Evolutionary conservation across 2,888 invertebrate species (phyloP).

Genomic region (Onchidella celtica): DNA sequence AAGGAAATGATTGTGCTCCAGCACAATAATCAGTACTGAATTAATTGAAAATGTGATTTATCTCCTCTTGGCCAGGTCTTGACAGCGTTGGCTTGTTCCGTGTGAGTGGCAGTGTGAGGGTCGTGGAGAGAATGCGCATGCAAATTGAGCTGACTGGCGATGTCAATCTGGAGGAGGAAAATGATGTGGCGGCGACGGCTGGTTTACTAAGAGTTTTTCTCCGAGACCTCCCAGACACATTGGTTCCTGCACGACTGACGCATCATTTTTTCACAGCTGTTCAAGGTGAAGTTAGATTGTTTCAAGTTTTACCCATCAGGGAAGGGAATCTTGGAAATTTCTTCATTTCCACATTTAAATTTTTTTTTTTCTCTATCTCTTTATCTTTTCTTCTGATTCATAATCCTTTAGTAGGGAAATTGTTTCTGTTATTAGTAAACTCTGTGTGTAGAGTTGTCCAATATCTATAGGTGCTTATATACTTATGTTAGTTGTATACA

Average conservation of each 20-base stretch:
- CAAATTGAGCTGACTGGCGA: constrained; percentile 83
- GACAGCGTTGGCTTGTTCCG: constrained; percentile 82
- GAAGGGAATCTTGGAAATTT: too few relatives aligned
- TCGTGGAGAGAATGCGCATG: constrained; percentile 82
- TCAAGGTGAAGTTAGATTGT: constrained; percentile 65
- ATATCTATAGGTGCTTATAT: too few relatives aligned
- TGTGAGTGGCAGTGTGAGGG: constrained; percentile 82
- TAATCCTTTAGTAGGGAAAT: too few relatives aligned
- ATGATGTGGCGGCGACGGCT: constrained; percentile 83
- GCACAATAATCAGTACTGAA: background rate
- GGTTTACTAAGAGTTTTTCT: constrained; percentile 83
- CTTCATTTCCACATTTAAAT: too few relatives aligned
- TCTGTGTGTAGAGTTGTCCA: too few relatives aligned
- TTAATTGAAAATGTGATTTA: constrained; percentile 15
- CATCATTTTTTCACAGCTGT: constrained; percentile 77
- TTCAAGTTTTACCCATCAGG: too few relatives aligned
- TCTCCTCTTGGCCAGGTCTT: too few relatives aligned
- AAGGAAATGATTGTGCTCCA: background rate
- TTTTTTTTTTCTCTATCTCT: too few relatives aligned
- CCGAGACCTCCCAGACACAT: constrained; percentile 81
- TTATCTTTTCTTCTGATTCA: too few relatives aligned
- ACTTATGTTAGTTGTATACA: too few relatives aligned
- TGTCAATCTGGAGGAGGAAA: constrained; percentile 81
- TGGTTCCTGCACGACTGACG: constrained; percentile 81
- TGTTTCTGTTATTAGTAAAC: too few relatives aligned